A percentile compares a stretch with the other conserved stretches of the same genome.
These are phyloP conservation scores for Microcebus lehilahytsara DNA, from an alignment of 2,113 vertebrate species.

Conservation along the genomic window DNA sequence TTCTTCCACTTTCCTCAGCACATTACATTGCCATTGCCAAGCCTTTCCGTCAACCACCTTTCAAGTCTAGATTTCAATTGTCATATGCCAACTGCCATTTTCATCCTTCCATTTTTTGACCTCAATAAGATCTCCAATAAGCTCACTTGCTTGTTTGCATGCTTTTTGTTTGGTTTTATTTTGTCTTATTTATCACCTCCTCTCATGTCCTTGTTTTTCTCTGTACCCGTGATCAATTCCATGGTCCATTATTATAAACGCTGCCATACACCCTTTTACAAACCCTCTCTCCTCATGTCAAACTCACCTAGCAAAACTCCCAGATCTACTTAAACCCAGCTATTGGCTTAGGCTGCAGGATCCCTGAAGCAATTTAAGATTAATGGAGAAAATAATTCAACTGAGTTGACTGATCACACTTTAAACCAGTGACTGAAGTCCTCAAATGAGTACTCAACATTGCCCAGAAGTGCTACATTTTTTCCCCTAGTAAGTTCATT, in stretches of 20 bases:
- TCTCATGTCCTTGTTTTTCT: not conserved
- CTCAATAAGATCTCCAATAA: not conserved
- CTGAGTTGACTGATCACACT: not conserved
- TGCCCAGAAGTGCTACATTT: not conserved
- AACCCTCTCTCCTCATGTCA: not conserved
- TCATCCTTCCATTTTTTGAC: not conserved
- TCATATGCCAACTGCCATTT: not conserved
- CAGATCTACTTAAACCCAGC: not conserved
- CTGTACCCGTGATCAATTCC: not conserved
- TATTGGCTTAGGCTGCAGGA: not conserved
- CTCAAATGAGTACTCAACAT: not conserved
- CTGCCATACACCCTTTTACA: not conserved
- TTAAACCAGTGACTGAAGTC: not conserved
- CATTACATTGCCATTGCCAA: not conserved
- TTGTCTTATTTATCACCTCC: not conserved
- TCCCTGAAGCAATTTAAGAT: not conserved
- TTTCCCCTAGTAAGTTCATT: not conserved
- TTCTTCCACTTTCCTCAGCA: not conserved
- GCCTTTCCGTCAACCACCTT: not conserved
- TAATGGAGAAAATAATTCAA: not conserved
- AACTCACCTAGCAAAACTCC: not conserved
- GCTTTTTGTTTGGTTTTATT: not conserved
- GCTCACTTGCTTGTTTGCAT: not conserved
- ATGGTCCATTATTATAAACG: not conserved
- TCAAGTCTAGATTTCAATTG: not conserved